Evolutionary conservation across 2,888 invertebrate species (phyloP).

Genomic region (Torymus aiolomorphi): DNA sequence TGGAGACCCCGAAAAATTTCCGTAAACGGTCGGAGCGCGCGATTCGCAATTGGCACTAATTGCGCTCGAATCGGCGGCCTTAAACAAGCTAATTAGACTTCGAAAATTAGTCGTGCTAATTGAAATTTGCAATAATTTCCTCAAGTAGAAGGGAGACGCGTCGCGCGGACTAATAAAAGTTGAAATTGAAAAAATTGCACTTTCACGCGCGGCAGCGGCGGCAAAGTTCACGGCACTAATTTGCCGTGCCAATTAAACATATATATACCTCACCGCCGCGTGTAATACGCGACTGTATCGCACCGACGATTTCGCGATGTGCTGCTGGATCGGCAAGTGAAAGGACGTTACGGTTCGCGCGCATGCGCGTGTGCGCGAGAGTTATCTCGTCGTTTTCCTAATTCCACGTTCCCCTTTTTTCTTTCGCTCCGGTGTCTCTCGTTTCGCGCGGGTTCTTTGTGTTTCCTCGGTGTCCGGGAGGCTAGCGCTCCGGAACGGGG

Average conservation of each 20-base stretch:
- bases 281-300: too few species aligned
- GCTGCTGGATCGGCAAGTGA: slow-evolving; percentile 55
- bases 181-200: slow-evolving; percentile 9
- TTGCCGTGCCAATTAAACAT: too few species aligned
- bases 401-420: slow-evolving; percentile 1
- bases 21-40: too few species aligned
- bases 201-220: not conserved
- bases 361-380: not conserved
- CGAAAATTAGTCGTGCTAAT: not conserved
- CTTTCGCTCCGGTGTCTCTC: not conserved
- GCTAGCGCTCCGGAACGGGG: slow-evolving; percentile 7
- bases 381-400: slow-evolving; percentile 22
- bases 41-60: too few species aligned
- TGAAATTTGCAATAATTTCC: slow-evolving; percentile 5
- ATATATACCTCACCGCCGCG: too few species aligned
- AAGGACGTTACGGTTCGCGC: slow-evolving; percentile 59
- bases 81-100: not conserved
- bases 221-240: slow-evolving; percentile 15
- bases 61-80: too few species aligned
- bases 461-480: not conserved
- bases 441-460: not conserved
- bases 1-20: too few species aligned
- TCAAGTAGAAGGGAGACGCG: not conserved
- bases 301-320: too few species aligned
- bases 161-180: not conserved